Evolutionary conservation across 2,797 vertebrate species (phyloP).

Genomic region (Melopsittacus undulatus): DNA sequence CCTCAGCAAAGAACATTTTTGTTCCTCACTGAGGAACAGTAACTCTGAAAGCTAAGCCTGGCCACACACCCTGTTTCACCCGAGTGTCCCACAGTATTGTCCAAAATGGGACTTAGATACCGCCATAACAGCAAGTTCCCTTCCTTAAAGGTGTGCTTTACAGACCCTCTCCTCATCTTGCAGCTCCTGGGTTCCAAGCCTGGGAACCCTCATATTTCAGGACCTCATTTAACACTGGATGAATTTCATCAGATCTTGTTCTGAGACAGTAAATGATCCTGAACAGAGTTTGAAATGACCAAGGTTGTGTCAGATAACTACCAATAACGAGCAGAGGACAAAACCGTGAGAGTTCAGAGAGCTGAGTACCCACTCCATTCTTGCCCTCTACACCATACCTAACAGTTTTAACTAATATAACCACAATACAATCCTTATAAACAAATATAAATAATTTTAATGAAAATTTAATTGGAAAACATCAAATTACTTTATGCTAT

Average conservation of each 20-base stretch:
- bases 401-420: neutral
- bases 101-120: neutral
- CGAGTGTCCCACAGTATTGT: neutral
- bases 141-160: neutral
- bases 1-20: neutral
- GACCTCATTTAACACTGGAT: neutral
- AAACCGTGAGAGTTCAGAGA: neutral
- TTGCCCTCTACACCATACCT: neutral
- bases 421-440: neutral
- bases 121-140: neutral
- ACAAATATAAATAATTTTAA: neutral
- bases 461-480: neutral
- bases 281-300: neutral
- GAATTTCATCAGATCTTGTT: neutral
- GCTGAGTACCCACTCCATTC: neutral
- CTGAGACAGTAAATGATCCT: neutral
- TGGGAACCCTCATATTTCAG: neutral
- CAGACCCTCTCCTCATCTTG: neutral
- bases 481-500: neutral
- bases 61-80: neutral
- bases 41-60: neutral
- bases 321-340: neutral
- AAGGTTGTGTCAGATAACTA: neutral
- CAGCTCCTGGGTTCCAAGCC: neutral
- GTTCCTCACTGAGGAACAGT: neutral